These are phyloP conservation scores for Hippocampus comes DNA, from an alignment of 2,113 vertebrate genomes.

Conservation along the genomic window DNA sequence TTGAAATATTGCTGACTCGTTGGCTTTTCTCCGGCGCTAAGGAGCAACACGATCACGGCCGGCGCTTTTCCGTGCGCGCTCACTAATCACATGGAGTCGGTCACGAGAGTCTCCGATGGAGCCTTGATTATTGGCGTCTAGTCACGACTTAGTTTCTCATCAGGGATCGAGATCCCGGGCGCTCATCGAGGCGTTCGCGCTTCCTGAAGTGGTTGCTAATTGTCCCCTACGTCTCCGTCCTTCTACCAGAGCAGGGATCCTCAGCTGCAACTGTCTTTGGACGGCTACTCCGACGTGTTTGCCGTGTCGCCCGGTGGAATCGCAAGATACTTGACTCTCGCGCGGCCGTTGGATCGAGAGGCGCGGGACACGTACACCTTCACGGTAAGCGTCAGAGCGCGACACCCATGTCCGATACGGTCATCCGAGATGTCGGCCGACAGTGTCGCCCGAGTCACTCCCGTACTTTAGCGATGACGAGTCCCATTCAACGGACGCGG, in stretches of 20 bases:
- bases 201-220: neutral
- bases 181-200: neutral
- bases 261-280: constrained; percentile 83
- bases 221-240: constrained; percentile 16
- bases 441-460: too few relatives aligned
- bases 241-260: constrained; percentile 85
- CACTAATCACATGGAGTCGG: neutral
- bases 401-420: too few relatives aligned
- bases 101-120: too few relatives aligned
- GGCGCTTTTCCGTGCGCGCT: too few relatives aligned
- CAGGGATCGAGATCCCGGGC: neutral
- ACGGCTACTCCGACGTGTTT: constrained; percentile 81
- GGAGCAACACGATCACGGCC: constrained; percentile 50
- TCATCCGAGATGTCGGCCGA: too few relatives aligned
- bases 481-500: too few relatives aligned
- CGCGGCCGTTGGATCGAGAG: constrained; percentile 90
- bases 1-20: constrained; percentile 55
- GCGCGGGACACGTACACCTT: constrained; percentile 86
- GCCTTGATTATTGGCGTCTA: constrained; percentile 3
- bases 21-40: constrained; percentile 47
- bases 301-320: constrained; percentile 82
- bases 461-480: too few relatives aligned
- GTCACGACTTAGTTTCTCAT: neutral
- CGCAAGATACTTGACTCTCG: constrained; percentile 85
- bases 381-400: constrained; percentile 66